Evolutionary conservation across 1,140 invertebrate species (phyloP), one percentile per base, ranked within the genome.

Genomic region (Drosophila bocki): DNA sequence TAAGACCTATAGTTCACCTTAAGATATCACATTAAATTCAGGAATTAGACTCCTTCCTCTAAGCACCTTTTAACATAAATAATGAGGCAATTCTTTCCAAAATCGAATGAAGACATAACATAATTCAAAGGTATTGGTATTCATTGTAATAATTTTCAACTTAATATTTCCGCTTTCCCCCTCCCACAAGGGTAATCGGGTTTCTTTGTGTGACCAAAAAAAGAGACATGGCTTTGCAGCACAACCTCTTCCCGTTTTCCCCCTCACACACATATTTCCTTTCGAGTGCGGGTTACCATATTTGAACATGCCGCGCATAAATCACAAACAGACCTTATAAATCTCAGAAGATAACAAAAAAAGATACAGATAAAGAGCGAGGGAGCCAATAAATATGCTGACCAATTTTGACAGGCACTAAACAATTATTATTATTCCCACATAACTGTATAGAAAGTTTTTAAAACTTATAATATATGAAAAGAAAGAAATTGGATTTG

Each of bases 231-330:
- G 41, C 53, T 67, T 12, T 37, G 22, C 35, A 22, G 19, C 47
- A 48, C 13, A 60, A 50, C 44, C 59, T 35, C 32, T 61, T 51
- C 37, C 56, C 22, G 53, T 12, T 26, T 58, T 58, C 15, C 63
- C 62, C 63, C 19, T 3, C 19, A 12, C 3, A 65, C 44, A 65
- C 35, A 26, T 62, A 45, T 62, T 65, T 65, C 57, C 63, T 62
- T 53, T 69, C 19, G 35, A 22, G 48, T 65, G 44, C 50, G 42
- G 12, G 64, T 57, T 71, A 35, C 68, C 68, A 69, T 70, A 71
- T 71, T 71, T 57, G 68, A 71, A 41, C 68, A 70, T 47, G 41
- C 17, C 64, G 65, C 47, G 22, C 50, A 71, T 71, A 71, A 72
- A 72, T 72, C 69, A 72, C n/a, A 15, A 42, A 15, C 44, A 56